Base-by-base conservation (phyloP, 2,113 vertebrate species). In the Halcyon senegalensis region DNA sequence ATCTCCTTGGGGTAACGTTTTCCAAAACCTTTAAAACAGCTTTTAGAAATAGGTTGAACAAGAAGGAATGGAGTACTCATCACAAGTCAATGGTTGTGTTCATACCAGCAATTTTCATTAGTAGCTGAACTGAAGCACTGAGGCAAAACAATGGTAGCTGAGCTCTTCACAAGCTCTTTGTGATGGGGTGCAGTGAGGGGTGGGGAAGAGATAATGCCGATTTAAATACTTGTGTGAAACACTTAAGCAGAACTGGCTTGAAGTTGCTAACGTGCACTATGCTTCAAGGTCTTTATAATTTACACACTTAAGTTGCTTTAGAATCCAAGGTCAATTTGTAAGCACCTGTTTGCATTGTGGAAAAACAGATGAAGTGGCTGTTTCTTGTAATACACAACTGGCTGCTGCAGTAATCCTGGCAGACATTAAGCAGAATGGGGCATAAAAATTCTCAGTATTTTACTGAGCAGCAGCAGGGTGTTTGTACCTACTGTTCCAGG, bases 271-370 rank as follows among this genome's bases (percentile, higher is more conserved):
- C 39, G 16, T 39, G 56, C 56, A 74, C 35, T 16, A 63, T 18
- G 24, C 9, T 68, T 89, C 51, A 35, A 50, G 73, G 72, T 35
- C 60, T 81, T 84, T 84, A 56, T 51, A 77, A 81, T 51, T 35
- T 25, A 12, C 55, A 46, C 27, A 17, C 27, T 77, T 81, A 35
- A 44, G 20, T 16, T 63, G 33, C 43, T 10, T 74, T 84, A 48
- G 56, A 86, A 81, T 82, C n/a, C 64, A 76, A 93, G 73, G 60
- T 53, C 68, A 87, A 18, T 94, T 95, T 93, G 48, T 23, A 94
- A 72, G 8, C 0, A 0, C 31, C 20, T 87, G 62, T 78, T 90
- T 77, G 39, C 31, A 50, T 15, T 60, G 41, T 62, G 30, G 76
- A 56, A 78, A 94, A 90, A 72, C 10, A 62, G 68, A 90, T 70